These are phyloP conservation scores for Vollenhovia emeryi DNA, from an alignment of 1,140 invertebrate species.

Conservation along the genomic window DNA sequence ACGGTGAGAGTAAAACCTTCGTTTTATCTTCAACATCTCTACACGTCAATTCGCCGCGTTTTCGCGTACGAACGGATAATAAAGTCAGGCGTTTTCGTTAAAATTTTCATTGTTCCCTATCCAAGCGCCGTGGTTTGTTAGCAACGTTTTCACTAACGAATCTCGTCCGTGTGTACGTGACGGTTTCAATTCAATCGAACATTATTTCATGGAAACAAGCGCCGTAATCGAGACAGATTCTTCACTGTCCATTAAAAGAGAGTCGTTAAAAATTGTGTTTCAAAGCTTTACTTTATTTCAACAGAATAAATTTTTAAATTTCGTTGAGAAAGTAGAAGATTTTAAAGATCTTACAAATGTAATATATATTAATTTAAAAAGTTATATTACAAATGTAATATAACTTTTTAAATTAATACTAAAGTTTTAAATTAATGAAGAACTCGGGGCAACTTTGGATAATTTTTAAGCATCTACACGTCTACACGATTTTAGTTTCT, in stretches of 20 bases:
- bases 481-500: not conserved
- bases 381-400: too few relatives aligned
- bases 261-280: constrained; percentile 6
- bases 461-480: not conserved
- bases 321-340: not conserved
- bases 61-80: constrained; percentile 20
- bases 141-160: constrained; percentile 35
- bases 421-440: too few relatives aligned
- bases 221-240: constrained; percentile 24
- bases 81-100: constrained; percentile 29
- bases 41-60: not conserved
- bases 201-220: constrained; percentile 42
- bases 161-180: not conserved
- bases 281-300: not conserved
- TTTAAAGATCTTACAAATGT: not conserved
- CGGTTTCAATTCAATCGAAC: constrained; percentile 30
- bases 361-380: too few relatives aligned
- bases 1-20: not conserved
- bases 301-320: not conserved
- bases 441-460: not conserved
- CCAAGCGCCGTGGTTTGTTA: constrained; percentile 30
- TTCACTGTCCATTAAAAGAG: not conserved
- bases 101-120: constrained; percentile 45
- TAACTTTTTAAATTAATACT: not conserved
- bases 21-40: constrained; percentile 5